Base-by-base conservation (phyloP, 2,888 invertebrate species). In the Tachina lurida region DNA sequence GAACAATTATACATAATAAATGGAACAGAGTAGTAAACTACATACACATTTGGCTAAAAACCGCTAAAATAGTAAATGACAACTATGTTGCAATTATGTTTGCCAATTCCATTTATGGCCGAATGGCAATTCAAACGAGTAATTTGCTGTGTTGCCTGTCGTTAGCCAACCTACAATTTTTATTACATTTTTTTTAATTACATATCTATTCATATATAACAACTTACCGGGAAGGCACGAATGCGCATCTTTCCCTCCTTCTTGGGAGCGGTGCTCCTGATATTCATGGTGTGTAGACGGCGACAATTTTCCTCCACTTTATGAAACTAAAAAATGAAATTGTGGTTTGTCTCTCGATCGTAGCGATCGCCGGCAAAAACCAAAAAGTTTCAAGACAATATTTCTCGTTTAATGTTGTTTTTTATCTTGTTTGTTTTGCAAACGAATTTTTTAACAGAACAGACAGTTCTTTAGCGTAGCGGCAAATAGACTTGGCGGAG, bases 211-310 rank as follows among this genome's bases (percentile, higher is more conserved):
- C 31, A 31, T 31, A 31, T 31, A 31, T 31, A 31, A 7, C 3
- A 19, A 84, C 97, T 98, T 94, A 98, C 98, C 93, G 98, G 98
- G 94, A 99, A 99, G 89, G 98, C 98, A 93, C 98, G 95, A 92
- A 99, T 99, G 93, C 99, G 95, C 98, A 98, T 98, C 94, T 98
- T 98, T 94, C 96, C 96, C 94, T 97, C 97, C 94, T 97, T 97
- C 94, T 97, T 97, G 90, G 96, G 96, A 93, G 96, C 94, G 90
- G 95, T 91, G 88, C 92, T 91, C 88, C 93, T 89, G 87, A 91
- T 85, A 90, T 91, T 93, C 92, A 92, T 92, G 71, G 89, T 91
- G 84, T 90, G 88, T 84, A 91, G 87, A 82, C 90, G 91, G 87
- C 90, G 89, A 87, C 90, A 91, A 90, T 91, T 90, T 89, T 91